phyloP scores from a whole-genome alignment of 2,113 vertebrate species.

The Tachycineta bicolor region DNA sequence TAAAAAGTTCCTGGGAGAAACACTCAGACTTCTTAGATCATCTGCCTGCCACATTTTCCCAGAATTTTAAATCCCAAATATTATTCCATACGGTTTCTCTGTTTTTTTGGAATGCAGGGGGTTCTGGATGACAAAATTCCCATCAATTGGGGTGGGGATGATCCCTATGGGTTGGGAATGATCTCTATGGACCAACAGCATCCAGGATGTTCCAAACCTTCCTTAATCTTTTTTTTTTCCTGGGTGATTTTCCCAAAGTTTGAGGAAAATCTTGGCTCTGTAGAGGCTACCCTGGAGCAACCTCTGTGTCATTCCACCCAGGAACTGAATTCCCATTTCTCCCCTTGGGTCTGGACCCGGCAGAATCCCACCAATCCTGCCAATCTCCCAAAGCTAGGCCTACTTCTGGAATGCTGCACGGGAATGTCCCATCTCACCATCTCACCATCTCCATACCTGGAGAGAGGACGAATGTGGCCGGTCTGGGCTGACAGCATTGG shows the following conservation, averaged over 20 bases:
- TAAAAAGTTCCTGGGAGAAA: neutral
- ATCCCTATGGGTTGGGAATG: neutral
- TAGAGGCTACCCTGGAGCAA: neutral
- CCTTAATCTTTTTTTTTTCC: neutral
- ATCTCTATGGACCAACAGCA: neutral
- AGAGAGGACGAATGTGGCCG: neutral
- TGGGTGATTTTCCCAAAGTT: neutral
- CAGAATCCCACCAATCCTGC: fast-evolving
- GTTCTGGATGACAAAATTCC: neutral
- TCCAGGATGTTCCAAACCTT: neutral
- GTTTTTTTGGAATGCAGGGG: neutral
- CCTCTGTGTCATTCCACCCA: neutral
- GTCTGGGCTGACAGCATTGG: neutral
- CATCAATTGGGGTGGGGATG: fast-evolving
- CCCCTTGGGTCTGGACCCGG: neutral
- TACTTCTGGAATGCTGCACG: fast-evolving
- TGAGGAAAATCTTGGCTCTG: neutral
- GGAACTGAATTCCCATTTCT: neutral
- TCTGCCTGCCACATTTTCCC: fast-evolving
- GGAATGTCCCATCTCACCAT: neutral
- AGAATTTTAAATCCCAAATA: neutral
- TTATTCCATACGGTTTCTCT: neutral
- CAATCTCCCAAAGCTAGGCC: neutral
- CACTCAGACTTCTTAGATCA: neutral
- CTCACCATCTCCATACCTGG: neutral